Percentiles rank a stretch among this genome's conserved stretches.
Conservation (phyloP, 2,888 invertebrate species). For the Heteropelma amictum region DNA sequence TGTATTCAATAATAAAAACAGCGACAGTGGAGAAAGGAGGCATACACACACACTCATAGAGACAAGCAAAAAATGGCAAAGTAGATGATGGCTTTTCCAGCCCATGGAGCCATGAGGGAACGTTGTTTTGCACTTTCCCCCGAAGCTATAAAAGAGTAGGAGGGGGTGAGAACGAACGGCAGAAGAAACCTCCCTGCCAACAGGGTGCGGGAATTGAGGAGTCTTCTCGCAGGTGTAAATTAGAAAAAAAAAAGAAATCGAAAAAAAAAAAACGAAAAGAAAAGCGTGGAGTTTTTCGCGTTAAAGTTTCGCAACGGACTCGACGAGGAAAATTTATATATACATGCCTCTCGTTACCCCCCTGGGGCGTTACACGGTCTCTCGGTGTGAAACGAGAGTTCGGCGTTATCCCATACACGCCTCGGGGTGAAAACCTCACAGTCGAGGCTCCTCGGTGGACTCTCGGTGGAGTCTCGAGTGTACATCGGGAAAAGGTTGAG, state of each 20-base stretch:
- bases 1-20: not conserved
- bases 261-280: slow-evolving; percentile 13
- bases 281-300: slow-evolving; percentile 38
- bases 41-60: not conserved
- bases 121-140: slow-evolving; percentile 49
- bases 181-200: slow-evolving; percentile 39
- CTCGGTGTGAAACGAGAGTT: slow-evolving; percentile 51
- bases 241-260: slow-evolving; percentile 63
- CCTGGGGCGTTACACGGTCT: slow-evolving; percentile 21
- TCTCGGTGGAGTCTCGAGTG: slow-evolving; percentile 11
- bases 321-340: slow-evolving; percentile 38
- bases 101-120: slow-evolving; percentile 12
- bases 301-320: slow-evolving; percentile 47
- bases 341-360: slow-evolving; percentile 25
- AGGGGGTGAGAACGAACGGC: slow-evolving; percentile 5
- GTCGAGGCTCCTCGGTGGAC: slow-evolving; percentile 25
- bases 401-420: slow-evolving; percentile 51
- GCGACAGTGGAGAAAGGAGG: not conserved
- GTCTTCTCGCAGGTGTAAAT: slow-evolving; percentile 69
- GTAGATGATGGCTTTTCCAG: not conserved
- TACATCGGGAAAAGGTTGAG: not conserved
- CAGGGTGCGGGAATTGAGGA: slow-evolving; percentile 49
- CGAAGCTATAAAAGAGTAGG: slow-evolving; percentile 4
- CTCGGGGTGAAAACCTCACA: slow-evolving; percentile 23
- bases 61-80: not conserved